Base-by-base conservation (phyloP, 2,797 vertebrate genomes). In the Podargus strigoides region DNA sequence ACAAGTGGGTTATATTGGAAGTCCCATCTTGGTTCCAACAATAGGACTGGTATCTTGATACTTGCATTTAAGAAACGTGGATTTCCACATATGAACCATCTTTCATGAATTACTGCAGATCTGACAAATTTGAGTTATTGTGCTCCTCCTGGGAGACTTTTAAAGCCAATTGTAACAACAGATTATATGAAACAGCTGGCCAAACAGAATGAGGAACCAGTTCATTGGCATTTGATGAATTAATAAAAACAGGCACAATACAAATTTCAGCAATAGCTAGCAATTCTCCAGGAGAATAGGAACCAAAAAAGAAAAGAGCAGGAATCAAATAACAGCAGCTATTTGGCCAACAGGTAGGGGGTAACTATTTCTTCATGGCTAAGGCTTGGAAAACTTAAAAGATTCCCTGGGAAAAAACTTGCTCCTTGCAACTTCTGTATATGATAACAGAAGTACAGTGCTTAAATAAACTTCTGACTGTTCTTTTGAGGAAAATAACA, bases 141-240 rank as follows among this genome's bases (percentile, higher is more conserved):
- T 62, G 47, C 81, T 81, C 73, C 95, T 95, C 92, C 89, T 88
- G 90, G 95, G 94, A 94, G 70, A 90, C 42, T 96, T 96, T 92
- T 76, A 75, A 85, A 94, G 91, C 94, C 96, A 96, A 69, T 91
- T 94, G 90, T 90, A 96, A 92, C 94, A 89, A 37, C 89, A 91
- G 93, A 94, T 97, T 93, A 96, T 96, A 87, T 58, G 89, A 94
- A 96, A 92, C 95, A 97, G 95, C 95, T 97, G 97, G 95, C 94
- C 90, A 89, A 64, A 87, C 79, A 96, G 95, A 96, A 96, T 67
- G 94, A 97, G 89, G 79, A 96, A 87, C 94, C 86, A 60, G 69
- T 90, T 94, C 91, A 75, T 74, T 97, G 96, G 94, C 93, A 93
- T 89, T 86, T 88, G 92, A 95, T 95, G 94, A 93, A 96, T 96